These are phyloP conservation scores for Arenaria interpres DNA, from an alignment of 2,113 vertebrate genomes.

Conservation along the genomic window DNA sequence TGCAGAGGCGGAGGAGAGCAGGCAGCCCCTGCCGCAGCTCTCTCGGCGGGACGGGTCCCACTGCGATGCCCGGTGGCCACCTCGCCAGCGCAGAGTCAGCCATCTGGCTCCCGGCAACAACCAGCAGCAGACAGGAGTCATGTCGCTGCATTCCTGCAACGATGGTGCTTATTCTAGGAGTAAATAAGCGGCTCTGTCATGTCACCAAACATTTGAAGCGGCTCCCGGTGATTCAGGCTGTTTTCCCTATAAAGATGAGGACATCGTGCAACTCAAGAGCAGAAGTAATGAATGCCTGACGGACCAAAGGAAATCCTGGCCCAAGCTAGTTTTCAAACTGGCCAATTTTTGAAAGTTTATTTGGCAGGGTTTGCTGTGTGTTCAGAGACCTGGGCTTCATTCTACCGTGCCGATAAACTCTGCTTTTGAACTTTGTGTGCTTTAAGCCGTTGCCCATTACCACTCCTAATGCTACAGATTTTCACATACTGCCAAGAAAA, in stretches of 20 bases:
- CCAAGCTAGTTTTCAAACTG: neutral
- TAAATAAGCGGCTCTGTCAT: neutral
- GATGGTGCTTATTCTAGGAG: neutral
- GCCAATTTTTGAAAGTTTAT: constrained; percentile 13
- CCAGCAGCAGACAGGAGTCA: neutral
- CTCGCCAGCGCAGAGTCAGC: neutral
- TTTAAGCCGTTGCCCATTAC: neutral
- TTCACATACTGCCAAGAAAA: constrained; percentile 10
- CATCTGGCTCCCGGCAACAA: neutral
- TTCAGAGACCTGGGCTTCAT: neutral
- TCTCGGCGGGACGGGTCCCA: neutral
- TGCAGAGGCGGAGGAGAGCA: neutral
- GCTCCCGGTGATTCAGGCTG: neutral
- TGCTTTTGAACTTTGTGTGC: neutral
- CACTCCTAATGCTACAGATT: fast-evolving
- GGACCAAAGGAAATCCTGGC: constrained; percentile 25
- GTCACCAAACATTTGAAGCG: neutral
- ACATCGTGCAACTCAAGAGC: neutral
- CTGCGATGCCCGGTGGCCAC: neutral
- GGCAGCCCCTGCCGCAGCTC: neutral
- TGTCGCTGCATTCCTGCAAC: neutral
- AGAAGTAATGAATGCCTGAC: neutral
- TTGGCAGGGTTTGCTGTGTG: neutral
- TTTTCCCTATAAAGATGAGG: neutral
- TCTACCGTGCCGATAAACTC: neutral